Conservation (phyloP, 2,113 vertebrate genomes). For the Hypanus sabinus region DNA sequence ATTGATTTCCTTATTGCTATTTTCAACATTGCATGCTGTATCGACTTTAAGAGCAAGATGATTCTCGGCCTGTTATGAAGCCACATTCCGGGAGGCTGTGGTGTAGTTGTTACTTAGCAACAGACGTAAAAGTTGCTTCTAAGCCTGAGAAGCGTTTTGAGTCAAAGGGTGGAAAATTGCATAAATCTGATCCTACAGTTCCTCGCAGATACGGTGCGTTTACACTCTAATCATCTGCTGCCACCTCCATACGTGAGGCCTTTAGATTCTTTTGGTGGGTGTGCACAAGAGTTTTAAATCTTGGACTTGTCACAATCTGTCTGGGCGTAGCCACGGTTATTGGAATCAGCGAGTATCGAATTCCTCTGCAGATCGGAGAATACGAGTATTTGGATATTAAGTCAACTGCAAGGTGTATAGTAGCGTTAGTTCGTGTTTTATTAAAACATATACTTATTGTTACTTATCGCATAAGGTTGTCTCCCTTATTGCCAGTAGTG, state of each 20-base stretch:
- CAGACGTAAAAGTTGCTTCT: slow-evolving; percentile 43
- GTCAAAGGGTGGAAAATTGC: slow-evolving; percentile 38
- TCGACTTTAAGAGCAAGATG: neutral
- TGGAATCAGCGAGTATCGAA: neutral
- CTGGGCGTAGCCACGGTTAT: neutral
- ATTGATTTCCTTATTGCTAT: neutral
- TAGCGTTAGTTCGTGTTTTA: neutral
- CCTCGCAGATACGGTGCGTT: neutral
- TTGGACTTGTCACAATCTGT: neutral
- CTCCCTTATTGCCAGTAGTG: neutral
- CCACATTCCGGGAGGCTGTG: slow-evolving; percentile 38
- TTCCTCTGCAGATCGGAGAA: neutral
- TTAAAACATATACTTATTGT: neutral
- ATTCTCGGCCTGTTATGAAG: neutral
- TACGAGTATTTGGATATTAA: neutral
- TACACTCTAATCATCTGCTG: neutral
- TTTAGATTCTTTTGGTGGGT: neutral
- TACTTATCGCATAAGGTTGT: neutral
- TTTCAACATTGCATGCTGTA: neutral
- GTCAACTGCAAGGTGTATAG: neutral
- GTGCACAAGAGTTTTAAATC: neutral
- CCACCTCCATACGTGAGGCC: neutral
- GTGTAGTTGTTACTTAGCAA: slow-evolving; percentile 54
- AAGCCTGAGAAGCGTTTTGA: neutral
- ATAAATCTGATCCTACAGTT: neutral